Conservation (phyloP, 2,888 invertebrate species). For the Pyrochroa serraticornis region DNA sequence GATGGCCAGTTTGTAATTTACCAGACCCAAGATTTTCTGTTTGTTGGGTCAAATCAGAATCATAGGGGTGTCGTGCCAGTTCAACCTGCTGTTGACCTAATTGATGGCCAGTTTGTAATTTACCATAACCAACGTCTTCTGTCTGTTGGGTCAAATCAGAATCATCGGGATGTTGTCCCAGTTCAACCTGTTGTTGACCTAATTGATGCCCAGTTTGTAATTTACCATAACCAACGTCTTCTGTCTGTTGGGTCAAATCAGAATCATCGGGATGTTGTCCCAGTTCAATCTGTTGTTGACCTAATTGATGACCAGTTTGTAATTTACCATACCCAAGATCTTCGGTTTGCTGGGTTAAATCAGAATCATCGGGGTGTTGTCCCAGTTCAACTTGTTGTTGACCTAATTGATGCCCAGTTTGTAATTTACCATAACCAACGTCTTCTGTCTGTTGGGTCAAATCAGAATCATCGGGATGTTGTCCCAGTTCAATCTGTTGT, state of each 20-base stretch:
- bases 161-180: not conserved
- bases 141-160: not conserved
- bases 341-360: conserved; percentile 18
- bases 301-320: conserved; percentile 12
- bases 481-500: conserved; percentile 28
- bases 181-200: conserved; percentile 16
- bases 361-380: not conserved
- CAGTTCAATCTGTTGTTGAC: conserved; percentile 34
- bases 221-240: not conserved
- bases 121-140: too few species aligned
- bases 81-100: too few species aligned
- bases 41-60: conserved; percentile 10
- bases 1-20: too few species aligned
- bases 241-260: conserved; percentile 26
- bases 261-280: conserved; percentile 26
- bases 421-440: not conserved
- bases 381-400: conserved; percentile 26
- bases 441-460: conserved; percentile 25
- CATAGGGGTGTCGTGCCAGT: too few species aligned
- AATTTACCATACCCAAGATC: not conserved
- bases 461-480: conserved; percentile 26
- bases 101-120: conserved; percentile 9
- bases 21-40: too few species aligned
- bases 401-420: conserved; percentile 19
- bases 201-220: conserved; percentile 18